Evolutionary conservation across 2,888 invertebrate genomes (phyloP).

Genomic region (Nineta flava): DNA sequence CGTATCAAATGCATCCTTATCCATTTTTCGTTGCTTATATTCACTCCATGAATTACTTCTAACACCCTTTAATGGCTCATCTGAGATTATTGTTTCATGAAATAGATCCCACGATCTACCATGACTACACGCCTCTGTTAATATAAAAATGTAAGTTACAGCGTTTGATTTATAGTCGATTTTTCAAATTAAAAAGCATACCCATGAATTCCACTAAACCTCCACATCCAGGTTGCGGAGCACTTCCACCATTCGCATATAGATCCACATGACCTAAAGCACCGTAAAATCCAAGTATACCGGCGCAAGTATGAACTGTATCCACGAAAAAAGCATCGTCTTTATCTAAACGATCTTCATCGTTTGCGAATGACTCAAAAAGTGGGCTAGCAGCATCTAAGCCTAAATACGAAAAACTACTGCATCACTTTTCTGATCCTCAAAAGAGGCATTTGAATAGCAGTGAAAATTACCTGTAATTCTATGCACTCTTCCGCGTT

Average conservation of each 20-base stretch:
- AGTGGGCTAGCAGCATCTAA: slow-evolving; percentile 53
- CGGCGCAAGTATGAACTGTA: slow-evolving; percentile 56
- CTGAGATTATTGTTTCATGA: slow-evolving; percentile 43
- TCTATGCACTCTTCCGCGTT: no score
- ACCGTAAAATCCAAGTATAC: slow-evolving; percentile 40
- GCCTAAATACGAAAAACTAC: slow-evolving; percentile 18
- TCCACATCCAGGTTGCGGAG: slow-evolving; percentile 52
- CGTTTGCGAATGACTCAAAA: slow-evolving; percentile 31
- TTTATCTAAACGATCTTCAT: slow-evolving; percentile 35
- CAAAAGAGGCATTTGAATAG: no score
- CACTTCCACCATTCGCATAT: slow-evolving; percentile 53
- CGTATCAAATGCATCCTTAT: slow-evolving; percentile 10
- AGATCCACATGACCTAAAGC: slow-evolving; percentile 57
- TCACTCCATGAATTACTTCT: slow-evolving; percentile 28
- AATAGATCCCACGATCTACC: slow-evolving; percentile 44
- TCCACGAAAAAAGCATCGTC: slow-evolving; percentile 58
- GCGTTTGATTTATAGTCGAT: no score
- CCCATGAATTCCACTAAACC: slow-evolving; percentile 27
- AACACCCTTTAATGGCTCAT: slow-evolving; percentile 34
- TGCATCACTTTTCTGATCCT: no score
- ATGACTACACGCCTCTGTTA: slow-evolving; percentile 53
- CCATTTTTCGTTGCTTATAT: slow-evolving; percentile 13
- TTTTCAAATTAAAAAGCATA: slow-evolving; percentile 1
- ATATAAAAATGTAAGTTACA: slow-evolving; percentile 2
- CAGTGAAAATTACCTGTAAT: neutral